Evolutionary conservation across 2,113 vertebrate species (phyloP), one percentile per base, ranked within the genome.

Genomic region (Erythrocebus patas): DNA sequence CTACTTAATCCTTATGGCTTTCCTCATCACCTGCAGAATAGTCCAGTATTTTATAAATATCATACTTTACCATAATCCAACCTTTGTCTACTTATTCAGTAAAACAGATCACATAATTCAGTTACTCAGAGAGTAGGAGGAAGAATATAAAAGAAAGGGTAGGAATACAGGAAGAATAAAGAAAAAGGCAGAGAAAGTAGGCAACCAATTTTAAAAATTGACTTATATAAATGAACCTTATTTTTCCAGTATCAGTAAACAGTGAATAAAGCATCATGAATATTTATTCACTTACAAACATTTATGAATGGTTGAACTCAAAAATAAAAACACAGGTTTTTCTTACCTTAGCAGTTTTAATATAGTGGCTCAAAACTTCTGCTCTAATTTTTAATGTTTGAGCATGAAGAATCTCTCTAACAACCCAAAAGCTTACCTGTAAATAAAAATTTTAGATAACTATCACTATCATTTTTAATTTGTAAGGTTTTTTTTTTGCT

Each of bases 371-470:
- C 98, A 99, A 97, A 98, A 99, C 99, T 98, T 99, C 99, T 5
- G 99, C 99, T 99, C 99, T 99, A 98, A 99, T 99, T 99, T 99
- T 99, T 98, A 99, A 98, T 13, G 99, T 99, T 84, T 99, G 99
- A 45, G 99, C 99, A 72, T 99, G 99, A 94, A 99, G 99, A 98
- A 99, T 99, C 98, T 99, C 99, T 99, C 99, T 99, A 93, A 99
- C 99, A 95, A 99, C 99, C 99, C 99, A 99, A 99, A 99, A 99
- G 98, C 99, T 99, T 23, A 99, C 99, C 99, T 99, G 97, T 64
- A 98, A 98, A 95, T 73, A 91, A 98, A 95, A 90, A 97, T 52
- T 64, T 43, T 83, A 96, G 61, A 89, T 2, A 94, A 80, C 89
- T 27, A 90, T 50, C n/a, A 89, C 25, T 64, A 57, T 40, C 16